phyloP scores from a whole-genome alignment of 2,888 invertebrate genomes.

The Lapara coniferarum region DNA sequence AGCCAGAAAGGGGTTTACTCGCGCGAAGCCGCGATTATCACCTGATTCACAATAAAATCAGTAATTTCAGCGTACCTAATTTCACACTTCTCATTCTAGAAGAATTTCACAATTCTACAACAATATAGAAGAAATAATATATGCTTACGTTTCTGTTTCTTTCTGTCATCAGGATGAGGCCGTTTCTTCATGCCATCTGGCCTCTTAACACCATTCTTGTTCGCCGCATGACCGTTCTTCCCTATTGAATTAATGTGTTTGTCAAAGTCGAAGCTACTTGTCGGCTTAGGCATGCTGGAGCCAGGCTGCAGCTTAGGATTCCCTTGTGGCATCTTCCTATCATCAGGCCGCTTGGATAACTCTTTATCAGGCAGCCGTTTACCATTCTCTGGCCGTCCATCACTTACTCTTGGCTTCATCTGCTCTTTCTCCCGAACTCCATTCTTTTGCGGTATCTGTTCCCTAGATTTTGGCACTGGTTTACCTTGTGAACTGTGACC shows the following conservation, averaged over 20 bases:
- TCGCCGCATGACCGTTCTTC: slow-evolving; percentile 43
- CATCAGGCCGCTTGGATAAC: slow-evolving; percentile 56
- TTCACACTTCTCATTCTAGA: too few relatives aligned
- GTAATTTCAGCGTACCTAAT: too few relatives aligned
- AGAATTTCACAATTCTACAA: too few relatives aligned
- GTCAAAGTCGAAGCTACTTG: slow-evolving; percentile 74
- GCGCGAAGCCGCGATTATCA: too few relatives aligned
- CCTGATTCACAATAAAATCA: too few relatives aligned
- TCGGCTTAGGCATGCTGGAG: slow-evolving; percentile 58
- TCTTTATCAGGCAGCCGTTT: slow-evolving; percentile 55
- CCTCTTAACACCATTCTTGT: slow-evolving; percentile 41
- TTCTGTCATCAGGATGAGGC: slow-evolving; percentile 56
- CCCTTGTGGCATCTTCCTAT: slow-evolving; percentile 45
- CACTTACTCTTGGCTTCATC: slow-evolving; percentile 47
- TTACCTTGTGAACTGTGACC: slow-evolving; percentile 63
- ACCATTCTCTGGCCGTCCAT: slow-evolving; percentile 38
- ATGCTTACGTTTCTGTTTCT: slow-evolving; percentile 67
- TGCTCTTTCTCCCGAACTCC: slow-evolving; percentile 54
- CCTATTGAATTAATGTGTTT: slow-evolving; percentile 71
- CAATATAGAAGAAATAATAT: slow-evolving; percentile 1
- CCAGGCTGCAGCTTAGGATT: slow-evolving; percentile 50
- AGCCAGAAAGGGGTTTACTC: too few relatives aligned
- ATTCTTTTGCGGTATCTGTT: slow-evolving; percentile 48
- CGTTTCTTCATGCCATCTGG: slow-evolving; percentile 60
- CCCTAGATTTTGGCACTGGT: slow-evolving; percentile 62